Percentiles rank a stretch among this genome's conserved stretches.
These are phyloP conservation scores for Temnothorax curvispinosus DNA, from an alignment of 1,140 invertebrate species.

Conservation along the genomic window DNA sequence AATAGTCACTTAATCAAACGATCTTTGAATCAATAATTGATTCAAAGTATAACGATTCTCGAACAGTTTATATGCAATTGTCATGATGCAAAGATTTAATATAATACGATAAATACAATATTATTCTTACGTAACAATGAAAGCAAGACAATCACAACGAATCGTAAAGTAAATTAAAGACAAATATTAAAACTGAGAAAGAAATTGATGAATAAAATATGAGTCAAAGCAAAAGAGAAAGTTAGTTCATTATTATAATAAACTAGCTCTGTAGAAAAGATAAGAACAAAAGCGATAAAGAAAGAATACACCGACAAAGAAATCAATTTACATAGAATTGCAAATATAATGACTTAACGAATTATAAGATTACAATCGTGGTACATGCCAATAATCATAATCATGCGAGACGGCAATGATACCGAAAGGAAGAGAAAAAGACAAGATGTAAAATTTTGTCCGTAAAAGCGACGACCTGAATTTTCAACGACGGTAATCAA, in stretches of 20 bases:
- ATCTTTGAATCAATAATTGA: neutral
- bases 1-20: neutral
- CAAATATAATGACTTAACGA: neutral
- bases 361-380: neutral
- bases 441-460: constrained; percentile 13
- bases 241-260: neutral
- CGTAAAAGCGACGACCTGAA: constrained; percentile 32
- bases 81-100: neutral
- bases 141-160: constrained; percentile 1
- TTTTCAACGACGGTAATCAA: constrained; percentile 62
- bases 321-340: constrained; percentile 5
- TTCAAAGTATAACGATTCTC: neutral
- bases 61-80: neutral
- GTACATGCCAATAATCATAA: neutral
- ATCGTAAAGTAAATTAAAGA: constrained; percentile 9
- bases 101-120: neutral
- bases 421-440: neutral
- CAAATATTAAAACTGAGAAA: constrained; percentile 7
- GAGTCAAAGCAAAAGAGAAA: neutral
- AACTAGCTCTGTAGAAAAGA: neutral
- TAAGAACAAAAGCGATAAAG: neutral
- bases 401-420: neutral
- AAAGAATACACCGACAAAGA: neutral
- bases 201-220: constrained; percentile 1
- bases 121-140: neutral